Percentiles rank a stretch among this genome's conserved stretches.
Evolutionary conservation across 2,888 invertebrate genomes (phyloP).

Genomic region (Archaeoteleia sp.): DNA sequence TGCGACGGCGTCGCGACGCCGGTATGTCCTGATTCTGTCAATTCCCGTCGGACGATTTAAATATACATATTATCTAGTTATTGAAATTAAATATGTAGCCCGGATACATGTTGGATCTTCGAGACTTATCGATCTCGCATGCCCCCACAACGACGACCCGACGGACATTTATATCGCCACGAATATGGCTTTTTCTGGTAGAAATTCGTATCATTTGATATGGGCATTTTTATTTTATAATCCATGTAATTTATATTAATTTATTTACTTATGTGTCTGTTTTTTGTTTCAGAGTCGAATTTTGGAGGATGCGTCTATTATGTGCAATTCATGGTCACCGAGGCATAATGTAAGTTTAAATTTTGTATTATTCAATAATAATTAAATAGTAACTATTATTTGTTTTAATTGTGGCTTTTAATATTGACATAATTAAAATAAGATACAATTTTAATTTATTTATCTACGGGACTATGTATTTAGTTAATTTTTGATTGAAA

Average conservation of each 20-base stretch:
- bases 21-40: constrained; percentile 71
- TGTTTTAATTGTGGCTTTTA: too few relatives aligned
- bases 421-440: too few relatives aligned
- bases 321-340: constrained; percentile 95
- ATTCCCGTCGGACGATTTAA: constrained; percentile 64
- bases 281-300: constrained; percentile 84
- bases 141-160: constrained; percentile 24
- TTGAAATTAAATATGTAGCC: constrained; percentile 65
- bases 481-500: too few relatives aligned
- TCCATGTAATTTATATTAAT: too few relatives aligned
- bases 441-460: too few relatives aligned
- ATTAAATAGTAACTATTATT: too few relatives aligned
- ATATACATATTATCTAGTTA: constrained; percentile 68
- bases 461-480: too few relatives aligned
- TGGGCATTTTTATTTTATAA: constrained; percentile 34
- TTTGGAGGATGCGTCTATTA: constrained; percentile 91
- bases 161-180: constrained; percentile 37
- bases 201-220: constrained; percentile 29
- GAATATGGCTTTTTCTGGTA: constrained; percentile 44
- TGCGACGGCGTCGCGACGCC: constrained; percentile 68
- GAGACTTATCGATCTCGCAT: constrained; percentile 59
- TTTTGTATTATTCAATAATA: too few relatives aligned
- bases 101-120: constrained; percentile 63
- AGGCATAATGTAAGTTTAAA: constrained; percentile 88
- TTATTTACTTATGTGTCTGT: too few relatives aligned